phyloP scores from a whole-genome alignment of 2,113 vertebrate genomes.

The Chauna torquata region DNA sequence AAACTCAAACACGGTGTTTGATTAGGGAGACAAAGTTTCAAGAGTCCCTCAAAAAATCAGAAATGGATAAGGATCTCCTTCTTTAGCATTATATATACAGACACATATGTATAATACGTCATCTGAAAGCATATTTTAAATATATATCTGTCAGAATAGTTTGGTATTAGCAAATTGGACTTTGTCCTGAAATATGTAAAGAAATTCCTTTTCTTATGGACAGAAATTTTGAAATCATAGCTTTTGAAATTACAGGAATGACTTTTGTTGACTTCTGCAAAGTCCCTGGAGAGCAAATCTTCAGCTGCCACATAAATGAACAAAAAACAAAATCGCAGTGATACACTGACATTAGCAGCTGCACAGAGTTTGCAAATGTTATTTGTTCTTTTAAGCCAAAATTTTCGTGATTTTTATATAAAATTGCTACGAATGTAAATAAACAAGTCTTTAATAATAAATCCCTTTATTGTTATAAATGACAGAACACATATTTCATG shows the following conservation, averaged over 20 bases:
- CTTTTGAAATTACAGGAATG: neutral
- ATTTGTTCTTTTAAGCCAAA: constrained; percentile 22
- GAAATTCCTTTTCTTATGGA: too few species aligned
- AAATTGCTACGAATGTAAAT: constrained; percentile 28
- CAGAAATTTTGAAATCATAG: too few species aligned
- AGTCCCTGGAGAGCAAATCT: neutral
- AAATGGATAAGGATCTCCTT: neutral
- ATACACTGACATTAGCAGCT: constrained; percentile 60
- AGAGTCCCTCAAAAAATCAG: neutral
- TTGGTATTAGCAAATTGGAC: neutral
- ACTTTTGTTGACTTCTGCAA: neutral
- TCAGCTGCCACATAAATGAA: constrained; percentile 10
- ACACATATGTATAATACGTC: neutral
- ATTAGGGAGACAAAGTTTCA: neutral
- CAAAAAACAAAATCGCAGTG: constrained; percentile 38
- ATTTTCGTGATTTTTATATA: constrained; percentile 24
- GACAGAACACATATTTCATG: constrained; percentile 50
- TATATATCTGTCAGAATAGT: neutral
- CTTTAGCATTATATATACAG: neutral
- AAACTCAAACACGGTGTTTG: neutral
- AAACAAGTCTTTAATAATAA: constrained; percentile 58
- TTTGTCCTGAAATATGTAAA: neutral
- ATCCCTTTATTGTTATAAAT: constrained; percentile 41
- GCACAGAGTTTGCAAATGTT: constrained; percentile 15
- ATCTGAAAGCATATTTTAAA: neutral